Evolutionary conservation across 2,113 vertebrate species (phyloP).

Genomic region (Catagonus wagneri): DNA sequence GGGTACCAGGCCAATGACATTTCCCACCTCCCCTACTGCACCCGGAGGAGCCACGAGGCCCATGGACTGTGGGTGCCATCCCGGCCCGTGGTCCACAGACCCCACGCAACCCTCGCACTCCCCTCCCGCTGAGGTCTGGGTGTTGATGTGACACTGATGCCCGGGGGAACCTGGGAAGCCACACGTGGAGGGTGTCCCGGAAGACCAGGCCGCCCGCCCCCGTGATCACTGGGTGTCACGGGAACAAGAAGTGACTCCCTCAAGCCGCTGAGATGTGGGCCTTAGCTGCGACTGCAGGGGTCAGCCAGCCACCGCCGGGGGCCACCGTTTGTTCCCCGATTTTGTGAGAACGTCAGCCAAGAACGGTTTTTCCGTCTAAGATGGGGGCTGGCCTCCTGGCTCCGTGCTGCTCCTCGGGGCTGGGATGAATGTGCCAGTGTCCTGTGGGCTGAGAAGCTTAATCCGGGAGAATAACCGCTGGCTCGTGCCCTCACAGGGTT

Average conservation of each 20-base stretch:
- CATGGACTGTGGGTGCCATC: rapidly evolving
- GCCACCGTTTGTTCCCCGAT: not conserved
- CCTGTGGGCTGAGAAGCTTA: conserved; percentile 22
- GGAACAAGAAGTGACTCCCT: not conserved
- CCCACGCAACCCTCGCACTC: rapidly evolving
- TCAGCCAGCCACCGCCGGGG: not conserved
- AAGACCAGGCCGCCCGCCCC: rapidly evolving
- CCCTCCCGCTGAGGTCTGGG: rapidly evolving
- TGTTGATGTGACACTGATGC: not conserved
- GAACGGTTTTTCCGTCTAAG: not conserved
- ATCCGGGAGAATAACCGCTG: not conserved
- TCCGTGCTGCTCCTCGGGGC: not conserved
- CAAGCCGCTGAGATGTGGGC: too few relatives aligned
- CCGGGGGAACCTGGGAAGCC: not conserved
- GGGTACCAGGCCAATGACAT: rapidly evolving
- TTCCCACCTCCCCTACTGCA: not conserved
- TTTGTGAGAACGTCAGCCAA: rapidly evolving
- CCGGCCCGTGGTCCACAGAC: not conserved
- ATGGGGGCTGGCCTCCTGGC: not conserved
- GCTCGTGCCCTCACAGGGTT: not conserved
- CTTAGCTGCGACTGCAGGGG: rapidly evolving
- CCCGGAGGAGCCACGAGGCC: not conserved
- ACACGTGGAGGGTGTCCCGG: rapidly evolving
- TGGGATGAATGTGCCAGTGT: not conserved
- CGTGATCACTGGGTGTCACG: rapidly evolving